These are phyloP conservation scores for Oriolus oriolus DNA, from an alignment of 2,113 vertebrate genomes.

Conservation along the genomic window DNA sequence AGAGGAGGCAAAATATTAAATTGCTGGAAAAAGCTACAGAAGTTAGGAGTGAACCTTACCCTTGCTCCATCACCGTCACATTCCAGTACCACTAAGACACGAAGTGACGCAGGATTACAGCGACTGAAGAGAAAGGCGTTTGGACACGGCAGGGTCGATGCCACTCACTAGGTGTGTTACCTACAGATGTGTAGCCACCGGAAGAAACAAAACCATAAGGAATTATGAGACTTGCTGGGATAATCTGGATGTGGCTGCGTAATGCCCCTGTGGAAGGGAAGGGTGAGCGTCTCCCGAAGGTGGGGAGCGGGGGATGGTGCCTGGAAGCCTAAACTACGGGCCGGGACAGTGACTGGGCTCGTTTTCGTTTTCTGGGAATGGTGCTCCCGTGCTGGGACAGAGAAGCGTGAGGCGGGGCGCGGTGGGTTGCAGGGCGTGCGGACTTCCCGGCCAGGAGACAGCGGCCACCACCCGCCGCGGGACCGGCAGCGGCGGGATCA, in stretches of 20 bases:
- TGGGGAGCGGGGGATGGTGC: neutral
- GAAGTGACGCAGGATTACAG: neutral
- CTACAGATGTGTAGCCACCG: no score
- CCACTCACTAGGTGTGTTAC: neutral
- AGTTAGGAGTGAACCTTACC: neutral
- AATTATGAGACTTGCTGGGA: neutral
- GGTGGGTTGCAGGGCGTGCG: no score
- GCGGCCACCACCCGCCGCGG: neutral
- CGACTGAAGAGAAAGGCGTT: rapidly evolving
- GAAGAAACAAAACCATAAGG: neutral
- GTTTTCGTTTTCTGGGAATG: no score
- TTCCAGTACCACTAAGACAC: neutral
- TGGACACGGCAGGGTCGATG: neutral
- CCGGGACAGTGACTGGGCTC: neutral
- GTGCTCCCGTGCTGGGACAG: neutral
- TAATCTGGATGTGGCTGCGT: no score
- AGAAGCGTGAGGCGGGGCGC: neutral
- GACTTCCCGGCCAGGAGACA: neutral
- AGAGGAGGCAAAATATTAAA: neutral
- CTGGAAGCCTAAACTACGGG: neutral
- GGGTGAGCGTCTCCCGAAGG: neutral
- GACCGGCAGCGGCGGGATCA: neutral
- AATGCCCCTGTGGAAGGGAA: neutral
- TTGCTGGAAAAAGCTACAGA: neutral
- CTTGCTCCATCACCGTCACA: rapidly evolving